Evolutionary conservation across 2,888 invertebrate genomes (phyloP), one percentile per base, ranked within the genome.

Genomic region (Xanthorhoe designata): DNA sequence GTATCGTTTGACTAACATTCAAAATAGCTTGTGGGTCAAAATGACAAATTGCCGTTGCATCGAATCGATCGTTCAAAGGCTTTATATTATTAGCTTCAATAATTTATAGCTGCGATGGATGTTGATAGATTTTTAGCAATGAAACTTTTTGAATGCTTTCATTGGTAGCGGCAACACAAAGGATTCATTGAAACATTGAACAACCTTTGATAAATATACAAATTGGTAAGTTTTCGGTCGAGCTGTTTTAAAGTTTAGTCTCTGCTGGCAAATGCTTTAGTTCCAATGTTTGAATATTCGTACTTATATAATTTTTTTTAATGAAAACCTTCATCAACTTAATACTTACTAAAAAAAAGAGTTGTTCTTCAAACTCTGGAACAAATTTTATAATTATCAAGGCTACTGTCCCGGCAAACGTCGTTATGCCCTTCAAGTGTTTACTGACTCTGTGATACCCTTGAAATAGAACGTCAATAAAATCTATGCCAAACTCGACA

Each of bases 21-120:
- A 66, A 54, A 63, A 49, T 53, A 1, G 52, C 4, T 38, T 54
- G 24, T n/a, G 5, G n/a, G 45, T 45, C 51, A 61, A 61, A 61
- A 53, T 80, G 78, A 86, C 85, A 86, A 86, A 88, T 87, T 84
- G 85, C 72, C 76, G 69, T 80, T 81, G 82, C 84, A 82, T 76
- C 78, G 78, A 74, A 70, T 63, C 64, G 61, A 65, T 68, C 68
- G 60, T 66, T 68, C 66, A 68, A 61, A 61, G 58, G 65, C 64
- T 65, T 70, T 64, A 63, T 61, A 64, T 65, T 64, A 64, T 68
- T 65, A 56, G 64, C 59, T 68, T 64, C 58, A 50, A 66, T 65
- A 65, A 62, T 64, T 62, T 70, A 70, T 75, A 70, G 71, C 47
- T 52, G 61, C 68, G 75, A 69, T 69, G 66, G 77, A 78, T 76